phyloP scores from a whole-genome alignment of 2,888 invertebrate species.

The Cephus rjabovi region DNA sequence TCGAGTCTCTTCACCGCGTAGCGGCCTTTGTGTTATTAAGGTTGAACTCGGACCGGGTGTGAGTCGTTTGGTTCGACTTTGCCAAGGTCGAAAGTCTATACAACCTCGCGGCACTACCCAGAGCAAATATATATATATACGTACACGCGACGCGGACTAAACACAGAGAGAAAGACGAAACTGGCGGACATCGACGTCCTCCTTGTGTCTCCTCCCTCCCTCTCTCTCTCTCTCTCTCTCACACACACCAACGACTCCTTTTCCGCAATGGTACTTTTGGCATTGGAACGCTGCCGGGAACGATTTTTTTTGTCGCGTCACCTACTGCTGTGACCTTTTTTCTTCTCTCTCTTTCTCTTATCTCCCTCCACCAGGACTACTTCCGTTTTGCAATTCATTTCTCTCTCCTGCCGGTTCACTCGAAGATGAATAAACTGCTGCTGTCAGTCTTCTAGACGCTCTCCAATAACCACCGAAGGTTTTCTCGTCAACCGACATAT shows the following conservation, averaged over 20 bases:
- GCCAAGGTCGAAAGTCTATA: constrained; percentile 21
- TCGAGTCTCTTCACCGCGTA: not conserved
- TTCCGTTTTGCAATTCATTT: not conserved
- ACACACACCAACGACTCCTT: not conserved
- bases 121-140: not conserved
- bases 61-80: constrained; percentile 19
- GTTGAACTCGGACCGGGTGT: constrained; percentile 1
- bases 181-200: not conserved
- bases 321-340: constrained; percentile 24
- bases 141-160: constrained; percentile 6
- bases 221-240: no score
- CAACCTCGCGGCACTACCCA: not conserved
- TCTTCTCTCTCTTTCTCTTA: constrained; percentile 12
- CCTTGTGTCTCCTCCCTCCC: not conserved
- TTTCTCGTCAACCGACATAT: not conserved
- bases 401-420: not conserved
- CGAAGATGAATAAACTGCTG: not conserved
- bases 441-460: not conserved
- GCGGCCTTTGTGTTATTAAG: constrained; percentile 1
- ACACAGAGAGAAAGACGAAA: not conserved
- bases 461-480: not conserved
- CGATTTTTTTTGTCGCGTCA: constrained; percentile 29
- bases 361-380: constrained; percentile 2
- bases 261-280: not conserved
- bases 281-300: constrained; percentile 6